A percentile compares a stretch with the other conserved stretches of the same genome.
Conservation (phyloP, 2,113 vertebrate species). For the Ochotona curzoniae region DNA sequence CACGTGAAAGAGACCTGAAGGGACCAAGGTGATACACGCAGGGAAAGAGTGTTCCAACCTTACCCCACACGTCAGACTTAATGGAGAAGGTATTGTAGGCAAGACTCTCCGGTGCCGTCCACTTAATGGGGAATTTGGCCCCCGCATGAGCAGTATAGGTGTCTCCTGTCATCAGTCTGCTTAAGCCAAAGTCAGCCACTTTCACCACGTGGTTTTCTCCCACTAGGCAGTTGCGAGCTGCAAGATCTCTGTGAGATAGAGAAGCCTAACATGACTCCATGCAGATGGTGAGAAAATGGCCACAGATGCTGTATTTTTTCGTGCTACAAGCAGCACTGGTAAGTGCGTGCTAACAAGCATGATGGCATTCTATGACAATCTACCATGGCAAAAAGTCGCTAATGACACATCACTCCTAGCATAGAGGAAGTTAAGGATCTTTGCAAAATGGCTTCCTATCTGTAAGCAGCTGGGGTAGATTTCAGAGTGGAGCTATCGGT, state of each 20-base stretch:
- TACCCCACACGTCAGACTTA: constrained; percentile 99
- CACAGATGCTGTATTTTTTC: not conserved
- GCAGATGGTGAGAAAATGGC: not conserved
- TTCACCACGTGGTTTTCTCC: constrained; percentile 99
- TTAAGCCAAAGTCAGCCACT: constrained; percentile 98
- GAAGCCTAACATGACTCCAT: not conserved
- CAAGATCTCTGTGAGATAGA: constrained; percentile 91
- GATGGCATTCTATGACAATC: not conserved
- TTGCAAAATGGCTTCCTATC: constrained; percentile 26
- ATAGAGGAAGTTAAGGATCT: not conserved
- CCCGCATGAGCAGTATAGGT: constrained; percentile 99
- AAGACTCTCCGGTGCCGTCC: constrained; percentile 98
- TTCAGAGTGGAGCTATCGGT: not conserved
- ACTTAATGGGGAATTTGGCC: constrained; percentile 99
- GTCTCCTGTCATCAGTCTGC: constrained; percentile 98
- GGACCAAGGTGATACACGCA: not conserved
- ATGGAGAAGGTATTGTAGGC: constrained; percentile 99
- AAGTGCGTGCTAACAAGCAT: not conserved
- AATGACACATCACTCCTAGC: not conserved
- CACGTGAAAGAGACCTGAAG: constrained; percentile 12
- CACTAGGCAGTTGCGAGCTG: constrained; percentile 97
- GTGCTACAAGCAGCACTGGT: not conserved
- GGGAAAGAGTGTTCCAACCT: constrained; percentile 66
- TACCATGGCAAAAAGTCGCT: constrained; percentile 4
- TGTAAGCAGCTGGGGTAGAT: not conserved